Evolutionary conservation across 2,113 vertebrate genomes (phyloP).

Genomic region (Barbus barbus): DNA sequence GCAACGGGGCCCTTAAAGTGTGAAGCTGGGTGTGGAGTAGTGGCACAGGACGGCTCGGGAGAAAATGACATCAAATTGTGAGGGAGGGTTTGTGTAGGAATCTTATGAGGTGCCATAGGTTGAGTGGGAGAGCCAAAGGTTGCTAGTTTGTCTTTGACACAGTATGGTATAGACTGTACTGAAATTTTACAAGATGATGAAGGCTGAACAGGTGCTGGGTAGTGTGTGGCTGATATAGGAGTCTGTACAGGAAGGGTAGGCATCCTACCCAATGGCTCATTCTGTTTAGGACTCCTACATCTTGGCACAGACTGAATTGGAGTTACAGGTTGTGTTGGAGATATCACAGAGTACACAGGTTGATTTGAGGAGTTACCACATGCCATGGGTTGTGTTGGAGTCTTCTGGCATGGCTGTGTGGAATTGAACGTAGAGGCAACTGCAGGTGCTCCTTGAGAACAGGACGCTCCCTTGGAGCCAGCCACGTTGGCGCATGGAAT

Average conservation of each 20-base stretch:
- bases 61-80: neutral
- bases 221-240: neutral
- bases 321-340: conserved; percentile 28
- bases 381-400: neutral
- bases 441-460: conserved; percentile 21
- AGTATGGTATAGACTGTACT: neutral
- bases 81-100: neutral
- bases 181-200: neutral
- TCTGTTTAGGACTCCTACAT: conserved; percentile 5
- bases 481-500: neutral
- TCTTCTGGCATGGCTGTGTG: neutral
- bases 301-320: conserved; percentile 14
- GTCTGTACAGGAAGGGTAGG: neutral
- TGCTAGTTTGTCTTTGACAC: conserved; percentile 10
- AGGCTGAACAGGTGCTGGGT: neutral
- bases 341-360: conserved; percentile 26
- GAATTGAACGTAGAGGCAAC: neutral
- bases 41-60: neutral
- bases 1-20: neutral
- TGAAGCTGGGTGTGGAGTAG: neutral
- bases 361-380: neutral
- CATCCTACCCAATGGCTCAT: neutral
- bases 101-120: conserved; percentile 9
- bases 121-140: neutral
- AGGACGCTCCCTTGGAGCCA: neutral